These are phyloP conservation scores for Dolichallabes microphthalmus DNA, from an alignment of 2,113 vertebrate species.

Conservation along the genomic window DNA sequence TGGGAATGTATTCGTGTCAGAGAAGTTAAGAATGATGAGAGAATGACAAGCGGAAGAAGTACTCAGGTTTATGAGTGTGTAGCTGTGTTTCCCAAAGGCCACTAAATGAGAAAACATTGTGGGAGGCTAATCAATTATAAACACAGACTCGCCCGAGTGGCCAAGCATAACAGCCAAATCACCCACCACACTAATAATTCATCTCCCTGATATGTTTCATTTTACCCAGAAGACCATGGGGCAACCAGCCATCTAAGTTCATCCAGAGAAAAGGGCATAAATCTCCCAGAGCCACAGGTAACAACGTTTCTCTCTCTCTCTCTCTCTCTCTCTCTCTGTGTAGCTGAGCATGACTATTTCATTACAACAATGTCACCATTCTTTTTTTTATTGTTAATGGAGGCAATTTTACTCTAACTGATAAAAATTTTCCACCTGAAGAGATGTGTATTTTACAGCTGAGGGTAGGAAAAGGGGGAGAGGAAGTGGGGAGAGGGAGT, in stretches of 20 bases:
- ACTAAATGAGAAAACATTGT: slow-evolving; percentile 60
- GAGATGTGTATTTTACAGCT: neutral
- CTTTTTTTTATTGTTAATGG: slow-evolving; percentile 48
- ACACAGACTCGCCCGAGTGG: slow-evolving; percentile 53
- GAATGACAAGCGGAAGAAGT: slow-evolving; percentile 16
- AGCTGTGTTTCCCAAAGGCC: slow-evolving; percentile 53
- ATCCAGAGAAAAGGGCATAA: slow-evolving; percentile 41
- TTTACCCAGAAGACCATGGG: slow-evolving; percentile 53
- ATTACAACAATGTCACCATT: slow-evolving; percentile 26
- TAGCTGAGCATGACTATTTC: slow-evolving; percentile 42
- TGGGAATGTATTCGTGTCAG: slow-evolving; percentile 10
- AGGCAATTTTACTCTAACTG: slow-evolving; percentile 32
- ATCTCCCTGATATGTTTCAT: slow-evolving; percentile 56
- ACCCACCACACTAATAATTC: slow-evolving; percentile 55
- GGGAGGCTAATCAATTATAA: slow-evolving; percentile 61
- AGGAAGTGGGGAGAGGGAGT: neutral
- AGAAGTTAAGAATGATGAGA: neutral
- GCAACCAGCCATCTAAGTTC: slow-evolving; percentile 41
- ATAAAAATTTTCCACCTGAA: slow-evolving; percentile 12
- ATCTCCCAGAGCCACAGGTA: slow-evolving; percentile 53
- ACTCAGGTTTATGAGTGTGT: slow-evolving; percentile 45
- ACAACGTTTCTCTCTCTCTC: slow-evolving; percentile 44
- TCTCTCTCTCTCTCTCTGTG: too few relatives aligned
- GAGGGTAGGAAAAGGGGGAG: neutral
- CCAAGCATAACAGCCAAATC: slow-evolving; percentile 56